These are phyloP conservation scores for Ethmia dodecea DNA, from an alignment of 2,888 invertebrate genomes.

Conservation along the genomic window DNA sequence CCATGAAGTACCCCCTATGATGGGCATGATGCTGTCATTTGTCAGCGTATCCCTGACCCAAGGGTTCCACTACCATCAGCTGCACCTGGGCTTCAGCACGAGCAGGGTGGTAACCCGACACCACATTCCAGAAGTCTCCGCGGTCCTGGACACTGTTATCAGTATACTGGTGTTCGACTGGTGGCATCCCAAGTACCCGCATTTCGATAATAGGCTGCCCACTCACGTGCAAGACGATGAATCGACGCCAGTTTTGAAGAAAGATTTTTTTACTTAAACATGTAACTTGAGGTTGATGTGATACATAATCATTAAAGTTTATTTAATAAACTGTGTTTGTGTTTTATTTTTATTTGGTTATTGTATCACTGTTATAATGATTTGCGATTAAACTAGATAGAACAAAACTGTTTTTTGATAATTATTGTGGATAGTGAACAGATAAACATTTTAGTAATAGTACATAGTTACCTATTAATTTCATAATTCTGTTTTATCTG, in stretches of 20 bases:
- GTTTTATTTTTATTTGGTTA: neutral
- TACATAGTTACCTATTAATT: too few relatives aligned
- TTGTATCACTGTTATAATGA: too few relatives aligned
- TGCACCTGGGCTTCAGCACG: constrained; percentile 72
- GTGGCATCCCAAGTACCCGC: constrained; percentile 77
- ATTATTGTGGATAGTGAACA: too few relatives aligned
- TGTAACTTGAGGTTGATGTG: constrained; percentile 15
- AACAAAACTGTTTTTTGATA: too few relatives aligned
- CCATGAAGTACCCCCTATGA: constrained; percentile 75
- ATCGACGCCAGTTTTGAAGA: constrained; percentile 40
- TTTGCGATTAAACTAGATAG: too few relatives aligned
- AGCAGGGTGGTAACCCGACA: constrained; percentile 39
- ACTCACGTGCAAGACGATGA: constrained; percentile 38
- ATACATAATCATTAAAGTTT: constrained; percentile 16
- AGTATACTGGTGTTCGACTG: constrained; percentile 44
- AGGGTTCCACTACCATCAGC: constrained; percentile 69
- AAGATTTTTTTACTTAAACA: constrained; percentile 38
- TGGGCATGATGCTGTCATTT: constrained; percentile 77
- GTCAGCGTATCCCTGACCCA: constrained; percentile 73
- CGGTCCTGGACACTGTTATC: constrained; percentile 48
- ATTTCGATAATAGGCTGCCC: constrained; percentile 42
- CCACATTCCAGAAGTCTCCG: constrained; percentile 43
- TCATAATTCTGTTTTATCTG: too few relatives aligned
- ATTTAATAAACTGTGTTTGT: constrained; percentile 6
- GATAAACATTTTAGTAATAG: too few relatives aligned